Evolutionary conservation across 1,140 invertebrate species (phyloP).

Genomic region (Eupeodes corollae): DNA sequence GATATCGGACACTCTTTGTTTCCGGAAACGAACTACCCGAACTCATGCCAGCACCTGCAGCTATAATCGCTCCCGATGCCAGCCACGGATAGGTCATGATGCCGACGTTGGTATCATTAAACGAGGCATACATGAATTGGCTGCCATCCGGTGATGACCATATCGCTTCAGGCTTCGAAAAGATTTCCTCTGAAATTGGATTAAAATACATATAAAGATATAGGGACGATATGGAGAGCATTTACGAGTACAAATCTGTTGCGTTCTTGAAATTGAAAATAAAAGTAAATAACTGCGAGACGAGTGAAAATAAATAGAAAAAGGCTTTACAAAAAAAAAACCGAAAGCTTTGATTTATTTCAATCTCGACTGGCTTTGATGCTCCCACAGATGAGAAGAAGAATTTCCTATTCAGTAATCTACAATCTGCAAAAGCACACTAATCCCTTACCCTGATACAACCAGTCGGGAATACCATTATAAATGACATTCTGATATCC

Average conservation of each 20-base stretch:
- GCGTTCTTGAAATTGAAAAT: no score
- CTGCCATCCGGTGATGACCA: conserved; percentile 76
- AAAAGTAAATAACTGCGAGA: no score
- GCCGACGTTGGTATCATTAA: conserved; percentile 74
- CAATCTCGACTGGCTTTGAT: no score
- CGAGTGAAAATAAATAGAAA: no score
- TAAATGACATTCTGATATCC: conserved; percentile 65
- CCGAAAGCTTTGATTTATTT: no score
- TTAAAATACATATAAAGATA: conserved; percentile 1
- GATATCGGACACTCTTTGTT: conserved; percentile 62
- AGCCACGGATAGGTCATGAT: conserved; percentile 68
- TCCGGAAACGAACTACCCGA: conserved; percentile 52
- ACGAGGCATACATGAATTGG: conserved; percentile 70
- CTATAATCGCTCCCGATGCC: conserved; percentile 43
- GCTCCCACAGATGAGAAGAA: no score
- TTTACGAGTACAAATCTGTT: no score
- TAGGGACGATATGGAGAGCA: no score
- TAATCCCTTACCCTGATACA: conserved; percentile 80
- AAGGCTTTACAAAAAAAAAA: no score
- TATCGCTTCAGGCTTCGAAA: conserved; percentile 59
- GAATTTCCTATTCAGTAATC: no score
- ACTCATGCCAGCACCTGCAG: conserved; percentile 31
- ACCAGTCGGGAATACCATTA: conserved; percentile 88
- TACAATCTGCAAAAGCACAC: no score
- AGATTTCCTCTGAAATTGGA: conserved; percentile 56